Evolutionary conservation across 2,888 invertebrate genomes (phyloP).

Genomic region (Mamestra brassicae): DNA sequence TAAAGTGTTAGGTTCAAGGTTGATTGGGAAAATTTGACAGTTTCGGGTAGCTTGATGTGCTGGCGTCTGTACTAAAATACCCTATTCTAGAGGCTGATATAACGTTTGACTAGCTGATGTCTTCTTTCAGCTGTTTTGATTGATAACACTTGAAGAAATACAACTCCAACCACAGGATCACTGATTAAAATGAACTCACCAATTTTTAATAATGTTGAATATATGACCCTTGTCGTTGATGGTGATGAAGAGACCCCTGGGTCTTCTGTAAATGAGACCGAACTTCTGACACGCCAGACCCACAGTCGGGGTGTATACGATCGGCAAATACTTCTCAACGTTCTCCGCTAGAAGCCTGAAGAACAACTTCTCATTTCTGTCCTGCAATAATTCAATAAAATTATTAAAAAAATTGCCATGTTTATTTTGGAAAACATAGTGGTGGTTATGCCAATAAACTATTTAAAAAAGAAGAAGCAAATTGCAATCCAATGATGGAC

Average conservation of each 20-base stretch:
- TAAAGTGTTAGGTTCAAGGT: too few relatives aligned
- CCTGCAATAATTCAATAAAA: slow-evolving; percentile 90
- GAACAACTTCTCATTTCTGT: slow-evolving; percentile 99
- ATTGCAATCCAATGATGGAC: background rate
- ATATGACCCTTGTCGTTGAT: slow-evolving; percentile 98
- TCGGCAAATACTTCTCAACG: slow-evolving; percentile 98
- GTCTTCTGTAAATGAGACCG: slow-evolving; percentile 98
- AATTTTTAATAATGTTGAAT: slow-evolving; percentile 97
- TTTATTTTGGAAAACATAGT: background rate
- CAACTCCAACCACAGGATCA: too few relatives aligned
- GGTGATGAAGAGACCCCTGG: slow-evolving; percentile 98
- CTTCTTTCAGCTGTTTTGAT: too few relatives aligned
- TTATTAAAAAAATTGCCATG: slow-evolving; percentile 64
- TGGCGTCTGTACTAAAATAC: background rate
- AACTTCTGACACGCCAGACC: slow-evolving; percentile 99
- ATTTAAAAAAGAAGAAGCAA: background rate
- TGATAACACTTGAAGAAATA: too few relatives aligned
- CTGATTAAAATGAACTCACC: slow-evolving; percentile 90
- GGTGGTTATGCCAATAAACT: background rate
- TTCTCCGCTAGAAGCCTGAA: slow-evolving; percentile 98
- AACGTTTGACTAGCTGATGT: too few relatives aligned
- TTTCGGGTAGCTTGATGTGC: too few relatives aligned
- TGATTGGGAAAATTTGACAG: too few relatives aligned
- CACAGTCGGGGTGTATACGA: slow-evolving; percentile 99
- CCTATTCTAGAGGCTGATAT: too few relatives aligned